Percentiles rank a stretch among this genome's conserved stretches.
phyloP scores from a whole-genome alignment of 2,113 vertebrate genomes.

The cattle (Bos taurus) region DNA sequence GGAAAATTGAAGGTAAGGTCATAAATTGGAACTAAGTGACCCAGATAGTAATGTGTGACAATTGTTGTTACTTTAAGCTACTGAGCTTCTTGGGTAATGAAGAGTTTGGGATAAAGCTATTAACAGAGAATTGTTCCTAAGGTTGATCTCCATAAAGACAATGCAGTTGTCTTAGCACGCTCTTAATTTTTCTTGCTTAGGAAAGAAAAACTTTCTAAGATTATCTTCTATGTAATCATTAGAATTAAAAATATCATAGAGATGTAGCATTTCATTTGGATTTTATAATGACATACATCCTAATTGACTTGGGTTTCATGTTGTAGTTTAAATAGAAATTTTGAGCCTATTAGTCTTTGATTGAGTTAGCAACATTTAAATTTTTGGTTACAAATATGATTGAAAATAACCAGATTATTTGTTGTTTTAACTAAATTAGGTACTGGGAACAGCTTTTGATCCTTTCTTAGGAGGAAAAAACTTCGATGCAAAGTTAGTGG shows the following conservation, averaged over 20 bases:
- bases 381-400: background rate
- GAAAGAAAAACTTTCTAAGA: background rate
- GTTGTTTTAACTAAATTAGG: constrained; percentile 71
- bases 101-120: background rate
- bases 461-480: constrained; percentile 85
- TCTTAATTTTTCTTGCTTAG: background rate
- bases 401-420: constrained; percentile 22
- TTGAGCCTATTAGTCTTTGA: background rate
- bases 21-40: background rate
- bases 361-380: background rate
- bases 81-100: background rate
- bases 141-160: background rate
- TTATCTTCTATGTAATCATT: background rate
- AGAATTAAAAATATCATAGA: background rate
- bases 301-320: background rate
- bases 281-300: background rate
- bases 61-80: background rate
- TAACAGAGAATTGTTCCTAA: background rate
- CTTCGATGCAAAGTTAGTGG: constrained; percentile 86
- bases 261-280: background rate
- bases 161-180: background rate
- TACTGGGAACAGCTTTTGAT: constrained; percentile 88
- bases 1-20: constrained; percentile 83
- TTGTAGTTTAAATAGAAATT: background rate
- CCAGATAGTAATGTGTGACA: background rate